Conservation (phyloP, 1,140 invertebrate genomes). For the Akabosia matsudoensis region DNA sequence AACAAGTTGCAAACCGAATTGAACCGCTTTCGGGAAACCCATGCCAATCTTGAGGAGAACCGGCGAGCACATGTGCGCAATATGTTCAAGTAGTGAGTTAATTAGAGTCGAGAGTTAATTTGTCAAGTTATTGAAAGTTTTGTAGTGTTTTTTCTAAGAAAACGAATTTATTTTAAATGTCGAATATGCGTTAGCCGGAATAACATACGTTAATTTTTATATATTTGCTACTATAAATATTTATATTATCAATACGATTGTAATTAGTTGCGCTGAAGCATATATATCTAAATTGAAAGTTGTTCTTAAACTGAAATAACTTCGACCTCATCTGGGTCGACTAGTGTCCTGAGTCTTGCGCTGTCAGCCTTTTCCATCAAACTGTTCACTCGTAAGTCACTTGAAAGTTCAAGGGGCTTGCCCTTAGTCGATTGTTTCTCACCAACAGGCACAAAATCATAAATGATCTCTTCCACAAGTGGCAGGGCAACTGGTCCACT, state of each 20-base stretch:
- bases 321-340: constrained; percentile 12
- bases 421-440: not conserved
- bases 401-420: not conserved
- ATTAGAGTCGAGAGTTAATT: no score
- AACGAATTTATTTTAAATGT: no score
- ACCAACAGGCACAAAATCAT: constrained; percentile 17
- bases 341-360: not conserved
- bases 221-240: no score
- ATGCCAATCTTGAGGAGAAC: no score
- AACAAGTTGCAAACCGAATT: constrained; percentile 69
- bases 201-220: no score
- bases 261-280: not conserved
- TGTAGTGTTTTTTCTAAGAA: no score
- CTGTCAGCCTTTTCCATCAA: not conserved
- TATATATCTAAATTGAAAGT: not conserved
- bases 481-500: not conserved
- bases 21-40: constrained; percentile 68
- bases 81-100: no score
- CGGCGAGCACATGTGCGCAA: no score
- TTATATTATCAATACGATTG: no score
- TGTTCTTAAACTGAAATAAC: not conserved
- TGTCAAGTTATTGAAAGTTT: no score
- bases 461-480: not conserved
- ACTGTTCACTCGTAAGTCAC: not conserved
- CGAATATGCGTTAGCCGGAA: no score